These are phyloP conservation scores for Eristalinus sepulchralis DNA, from an alignment of 2,888 invertebrate genomes.

Conservation along the genomic window DNA sequence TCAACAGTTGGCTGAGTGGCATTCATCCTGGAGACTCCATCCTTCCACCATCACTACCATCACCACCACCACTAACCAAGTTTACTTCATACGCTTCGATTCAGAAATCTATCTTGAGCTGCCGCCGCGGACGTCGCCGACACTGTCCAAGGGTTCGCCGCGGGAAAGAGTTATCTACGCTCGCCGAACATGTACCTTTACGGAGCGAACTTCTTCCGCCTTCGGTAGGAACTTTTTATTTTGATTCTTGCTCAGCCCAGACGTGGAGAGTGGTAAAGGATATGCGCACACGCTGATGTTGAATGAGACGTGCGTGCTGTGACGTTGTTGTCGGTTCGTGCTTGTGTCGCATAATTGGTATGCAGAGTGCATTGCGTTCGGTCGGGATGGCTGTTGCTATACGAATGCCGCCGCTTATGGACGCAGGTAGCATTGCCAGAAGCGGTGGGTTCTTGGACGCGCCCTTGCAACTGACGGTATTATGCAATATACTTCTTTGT, in stretches of 20 bases:
- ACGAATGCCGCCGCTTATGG: slow-evolving; percentile 21
- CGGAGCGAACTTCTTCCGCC: slow-evolving; percentile 50
- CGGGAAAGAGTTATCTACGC: slow-evolving; percentile 59
- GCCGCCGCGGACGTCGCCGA: slow-evolving; percentile 4
- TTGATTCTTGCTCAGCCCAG: slow-evolving; percentile 49
- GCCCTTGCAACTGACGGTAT: slow-evolving; percentile 53
- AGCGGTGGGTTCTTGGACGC: slow-evolving; percentile 51
- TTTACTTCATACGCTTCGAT: slow-evolving; percentile 27
- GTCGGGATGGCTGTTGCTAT: slow-evolving; percentile 39
- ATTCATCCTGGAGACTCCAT: slow-evolving; percentile 56
- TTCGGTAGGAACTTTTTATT: slow-evolving; percentile 51
- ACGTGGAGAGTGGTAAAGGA: slow-evolving; percentile 58
- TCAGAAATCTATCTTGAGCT: slow-evolving; percentile 57
- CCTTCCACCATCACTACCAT: slow-evolving; percentile 30
- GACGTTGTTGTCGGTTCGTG: slow-evolving; percentile 60
- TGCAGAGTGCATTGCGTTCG: slow-evolving; percentile 67
- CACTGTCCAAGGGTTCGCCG: slow-evolving; percentile 40
- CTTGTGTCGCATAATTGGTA: slow-evolving; percentile 69
- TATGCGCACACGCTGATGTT: slow-evolving; percentile 57
- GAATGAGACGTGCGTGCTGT: slow-evolving; percentile 63
- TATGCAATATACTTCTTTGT: slow-evolving; percentile 63
- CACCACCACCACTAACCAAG: background rate
- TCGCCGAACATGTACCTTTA: slow-evolving; percentile 47
- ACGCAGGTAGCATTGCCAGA: slow-evolving; percentile 62
- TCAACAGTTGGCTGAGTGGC: slow-evolving; percentile 53